Evolutionary conservation across 2,113 vertebrate species (phyloP), one percentile per base, ranked within the genome.

Genomic region (Danionella cerebrum): DNA sequence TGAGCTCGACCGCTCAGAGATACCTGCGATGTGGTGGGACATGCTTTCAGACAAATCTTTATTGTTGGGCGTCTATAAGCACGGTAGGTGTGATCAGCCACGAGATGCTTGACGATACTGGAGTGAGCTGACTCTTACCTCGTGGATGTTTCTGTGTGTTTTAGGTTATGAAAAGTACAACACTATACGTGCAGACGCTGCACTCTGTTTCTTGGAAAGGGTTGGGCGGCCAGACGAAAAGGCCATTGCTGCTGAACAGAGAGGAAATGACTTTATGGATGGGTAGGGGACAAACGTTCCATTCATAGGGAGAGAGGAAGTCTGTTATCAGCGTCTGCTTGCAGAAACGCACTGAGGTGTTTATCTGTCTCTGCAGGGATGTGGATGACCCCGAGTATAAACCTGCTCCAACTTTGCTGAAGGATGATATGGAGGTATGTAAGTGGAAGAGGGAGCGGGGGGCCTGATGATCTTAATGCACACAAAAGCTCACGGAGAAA

Each of bases 311-410:
- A 6, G 11, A 62, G 36, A 60, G 13, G 31, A 64, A 22, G 29
- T n/a, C 44, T 16, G 39, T 68, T 14, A 27, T 36, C 19, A 24
- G 33, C 16, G 47, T n/a, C n/a, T 59, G 42, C 8, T 47, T 39
- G n/a, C 11, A 12, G 22, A 12, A 25, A n/a, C 21, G 33, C 51
- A 13, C 3, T 27, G 39, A 50, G 10, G 12, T 50, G 4, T 39
- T 29, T 72, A 70, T 86, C 59, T 83, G 67, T 71, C 9, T 73
- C 10, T 58, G 83, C 84, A 97, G 95, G 72, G 95, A 98, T 78
- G 93, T 95, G 72, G 96, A 99, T 84, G 96, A 99, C 80, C 95
- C 96, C 62, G 96, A 99, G 76, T 99, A 99, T 77, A 99, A 97
- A 80, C 96, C 96, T 70, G 91, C 95, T 71, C 96, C 95, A 39